Evolutionary conservation across 2,113 vertebrate genomes (phyloP).

Genomic region (Ameiurus melas): DNA sequence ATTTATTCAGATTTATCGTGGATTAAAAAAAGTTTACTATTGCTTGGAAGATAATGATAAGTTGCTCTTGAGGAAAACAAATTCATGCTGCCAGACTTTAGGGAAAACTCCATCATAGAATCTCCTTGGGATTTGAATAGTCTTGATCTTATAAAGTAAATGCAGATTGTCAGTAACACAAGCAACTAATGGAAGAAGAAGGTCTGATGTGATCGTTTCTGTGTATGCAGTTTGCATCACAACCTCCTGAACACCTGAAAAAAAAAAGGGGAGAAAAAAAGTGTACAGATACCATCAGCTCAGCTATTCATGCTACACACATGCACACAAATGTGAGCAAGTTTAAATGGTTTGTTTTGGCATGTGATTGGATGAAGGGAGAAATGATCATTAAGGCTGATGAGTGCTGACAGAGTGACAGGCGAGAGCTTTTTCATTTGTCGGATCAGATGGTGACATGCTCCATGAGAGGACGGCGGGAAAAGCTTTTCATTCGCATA

Average conservation of each 20-base stretch:
- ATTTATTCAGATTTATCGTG: not conserved
- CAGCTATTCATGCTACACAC: conserved; percentile 52
- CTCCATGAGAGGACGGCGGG: conserved; percentile 70
- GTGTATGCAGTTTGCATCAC: conserved; percentile 30
- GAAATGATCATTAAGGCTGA: conserved; percentile 78
- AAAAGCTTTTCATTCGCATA: conserved; percentile 76
- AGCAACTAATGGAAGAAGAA: not conserved
- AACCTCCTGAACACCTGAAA: conserved; percentile 1
- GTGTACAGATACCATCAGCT: conserved; percentile 40
- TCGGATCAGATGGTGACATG: conserved; percentile 78
- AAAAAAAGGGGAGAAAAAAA: not conserved
- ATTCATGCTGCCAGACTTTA: not conserved
- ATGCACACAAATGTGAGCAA: conserved; percentile 37
- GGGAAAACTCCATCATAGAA: not conserved
- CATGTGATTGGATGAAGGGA: conserved; percentile 57
- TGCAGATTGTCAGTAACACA: conserved; percentile 12
- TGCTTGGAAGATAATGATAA: not conserved
- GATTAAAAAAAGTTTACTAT: not conserved
- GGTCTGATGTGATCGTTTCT: conserved; percentile 15
- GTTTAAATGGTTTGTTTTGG: conserved; percentile 64
- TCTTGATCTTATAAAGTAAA: conserved; percentile 17
- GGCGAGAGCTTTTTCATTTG: conserved; percentile 80
- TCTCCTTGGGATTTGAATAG: conserved; percentile 1
- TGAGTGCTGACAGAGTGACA: conserved; percentile 78
- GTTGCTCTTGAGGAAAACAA: not conserved